Evolutionary conservation across 2,888 invertebrate species (phyloP), one percentile per base, ranked within the genome.

Genomic region (Pardosa pseudoannulata): DNA sequence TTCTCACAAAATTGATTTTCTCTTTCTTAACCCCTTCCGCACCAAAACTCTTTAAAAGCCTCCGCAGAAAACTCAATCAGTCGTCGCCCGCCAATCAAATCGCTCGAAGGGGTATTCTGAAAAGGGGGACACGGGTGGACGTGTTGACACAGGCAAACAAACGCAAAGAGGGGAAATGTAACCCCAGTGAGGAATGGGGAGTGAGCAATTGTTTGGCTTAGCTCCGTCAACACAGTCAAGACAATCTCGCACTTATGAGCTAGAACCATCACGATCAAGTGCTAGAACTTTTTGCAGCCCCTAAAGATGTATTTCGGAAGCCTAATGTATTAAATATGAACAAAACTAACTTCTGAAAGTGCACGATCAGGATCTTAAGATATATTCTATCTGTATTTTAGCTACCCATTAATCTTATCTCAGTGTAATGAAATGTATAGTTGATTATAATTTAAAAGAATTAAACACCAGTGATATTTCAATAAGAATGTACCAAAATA

Each of bases 91-190:
- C 78, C 78, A 79, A 79, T 79, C 78, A 79, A 50, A 31, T 31
- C 27, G 7, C 46, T 28, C 29, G 50, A 19, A 28, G 23, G 70
- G 23, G 16, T 46, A n/a, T 46, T 46, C 46, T 16, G 46, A 16
- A 16, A 46, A 2, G 46, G 46, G 46, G 46, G 16, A 36, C 11
- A 36, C 5, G 46, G 46, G n/a, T 9, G 64, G 32, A 56, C 50
- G 31, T 76, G 82, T 82, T 82, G 75, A 76, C 82, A 41, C 64
- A 39, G 19, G 62, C 75, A 82, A 82, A 76, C 82, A 82, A 80
- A 80, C 72, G 46, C 70, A 36, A 46, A 29, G 23, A 50, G 39
- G 32, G 65, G 27, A 11, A 1, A 7, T n/a, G 50, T n/a, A 16
- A 19, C 1, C 31, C 31, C 19, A 16, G n/a, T 5, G 31, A 16